These are phyloP conservation scores for Phoebastria nigripes DNA, from an alignment of 2,797 vertebrate species.

Conservation along the genomic window DNA sequence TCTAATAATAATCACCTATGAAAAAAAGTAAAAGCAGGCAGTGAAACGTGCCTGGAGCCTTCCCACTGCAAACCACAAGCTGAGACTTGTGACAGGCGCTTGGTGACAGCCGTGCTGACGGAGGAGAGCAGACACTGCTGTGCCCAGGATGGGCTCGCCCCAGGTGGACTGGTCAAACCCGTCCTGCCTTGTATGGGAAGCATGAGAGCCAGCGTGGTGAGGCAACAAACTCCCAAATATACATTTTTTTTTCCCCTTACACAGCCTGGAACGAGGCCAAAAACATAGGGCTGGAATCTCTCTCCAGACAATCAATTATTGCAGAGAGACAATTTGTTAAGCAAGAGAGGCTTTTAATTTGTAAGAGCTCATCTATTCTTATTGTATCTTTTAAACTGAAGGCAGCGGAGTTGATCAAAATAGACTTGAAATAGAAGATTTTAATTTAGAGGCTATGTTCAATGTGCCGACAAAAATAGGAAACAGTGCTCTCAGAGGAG, in stretches of 20 bases:
- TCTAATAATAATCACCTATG: not conserved
- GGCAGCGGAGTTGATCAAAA: conserved; percentile 41
- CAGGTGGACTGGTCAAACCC: not conserved
- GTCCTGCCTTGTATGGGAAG: not conserved
- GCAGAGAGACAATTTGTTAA: conserved; percentile 50
- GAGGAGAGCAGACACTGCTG: not conserved
- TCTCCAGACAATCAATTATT: conserved; percentile 62
- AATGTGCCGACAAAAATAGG: conserved; percentile 45
- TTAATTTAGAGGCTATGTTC: conserved; percentile 58
- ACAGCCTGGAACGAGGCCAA: conserved; percentile 26
- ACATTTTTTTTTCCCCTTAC: not conserved
- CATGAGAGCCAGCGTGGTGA: fast-evolving
- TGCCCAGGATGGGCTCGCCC: not conserved
- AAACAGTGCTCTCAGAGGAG: conserved; percentile 14
- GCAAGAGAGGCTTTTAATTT: conserved; percentile 62
- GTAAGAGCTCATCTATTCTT: conserved; percentile 56
- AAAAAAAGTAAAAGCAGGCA: not conserved
- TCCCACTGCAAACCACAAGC: not conserved
- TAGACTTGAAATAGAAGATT: conserved; percentile 48
- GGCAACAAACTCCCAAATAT: not conserved
- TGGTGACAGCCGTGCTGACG: fast-evolving
- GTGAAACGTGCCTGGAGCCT: not conserved
- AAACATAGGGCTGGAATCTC: not conserved
- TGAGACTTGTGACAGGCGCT: not conserved
- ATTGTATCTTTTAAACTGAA: conserved; percentile 59